phyloP scores from a whole-genome alignment of 92 coral and sea anemone genomes.

The Zoanthus sansibaricus region DNA sequence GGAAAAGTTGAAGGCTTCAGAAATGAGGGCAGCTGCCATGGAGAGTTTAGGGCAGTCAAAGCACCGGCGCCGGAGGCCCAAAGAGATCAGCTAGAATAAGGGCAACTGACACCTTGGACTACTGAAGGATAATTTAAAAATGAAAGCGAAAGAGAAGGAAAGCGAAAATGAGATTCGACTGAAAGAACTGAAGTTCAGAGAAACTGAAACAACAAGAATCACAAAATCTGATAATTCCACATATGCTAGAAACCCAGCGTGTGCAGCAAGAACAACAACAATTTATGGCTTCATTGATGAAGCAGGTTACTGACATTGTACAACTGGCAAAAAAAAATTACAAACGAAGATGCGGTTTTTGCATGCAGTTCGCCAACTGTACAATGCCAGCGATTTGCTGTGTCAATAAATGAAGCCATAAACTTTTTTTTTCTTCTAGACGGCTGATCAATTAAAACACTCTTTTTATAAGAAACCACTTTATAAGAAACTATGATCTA shows the following conservation, averaged over 20 bases:
- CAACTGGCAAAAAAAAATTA: constrained; percentile 1
- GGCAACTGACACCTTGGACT: background rate
- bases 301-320: constrained; percentile 13
- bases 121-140: background rate
- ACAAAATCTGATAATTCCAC: constrained; percentile 12
- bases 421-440: background rate
- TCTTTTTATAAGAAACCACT: no score
- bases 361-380: background rate
- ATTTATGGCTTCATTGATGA: constrained; percentile 13
- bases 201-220: constrained; percentile 26
- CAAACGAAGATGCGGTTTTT: constrained; percentile 1
- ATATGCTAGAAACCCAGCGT: constrained; percentile 18
- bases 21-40: constrained; percentile 30
- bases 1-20: constrained; percentile 56
- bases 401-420: background rate
- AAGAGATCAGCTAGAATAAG: constrained; percentile 23
- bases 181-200: constrained; percentile 25
- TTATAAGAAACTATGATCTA: no score
- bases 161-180: constrained; percentile 18
- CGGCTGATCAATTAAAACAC: background rate
- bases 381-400: constrained; percentile 3
- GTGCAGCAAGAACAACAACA: constrained; percentile 9
- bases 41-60: constrained; percentile 42
- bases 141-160: constrained; percentile 6
- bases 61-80: constrained; percentile 20